A percentile compares a stretch with the other conserved stretches of the same genome.
Conservation (phyloP, 2,888 invertebrate genomes). For the Catocala sponsa region DNA sequence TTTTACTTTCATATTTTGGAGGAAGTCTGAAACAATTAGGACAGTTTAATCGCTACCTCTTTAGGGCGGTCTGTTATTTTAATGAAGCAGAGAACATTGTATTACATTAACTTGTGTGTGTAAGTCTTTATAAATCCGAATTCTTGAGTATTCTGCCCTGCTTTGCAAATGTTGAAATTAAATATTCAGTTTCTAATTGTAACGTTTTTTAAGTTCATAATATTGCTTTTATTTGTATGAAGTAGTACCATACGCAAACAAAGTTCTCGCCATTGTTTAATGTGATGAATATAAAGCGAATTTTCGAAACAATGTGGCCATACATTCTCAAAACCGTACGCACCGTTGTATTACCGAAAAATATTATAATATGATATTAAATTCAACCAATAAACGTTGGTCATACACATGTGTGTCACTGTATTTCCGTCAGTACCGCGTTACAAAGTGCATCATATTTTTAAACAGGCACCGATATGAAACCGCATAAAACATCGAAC, state of each 20-base stretch:
- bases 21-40: conserved; percentile 64
- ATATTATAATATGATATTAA: conserved; percentile 20
- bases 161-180: conserved; percentile 36
- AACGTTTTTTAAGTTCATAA: background rate
- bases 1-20: conserved; percentile 68
- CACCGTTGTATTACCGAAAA: conserved; percentile 25
- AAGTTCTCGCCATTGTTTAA: no score
- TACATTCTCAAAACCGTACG: conserved; percentile 14
- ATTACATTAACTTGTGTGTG: conserved; percentile 44
- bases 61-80: conserved; percentile 51
- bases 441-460: conserved; percentile 70
- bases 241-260: no score
- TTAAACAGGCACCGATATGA: conserved; percentile 67
- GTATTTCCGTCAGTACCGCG: conserved; percentile 53
- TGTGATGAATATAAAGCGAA: no score
- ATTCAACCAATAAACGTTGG: conserved; percentile 37
- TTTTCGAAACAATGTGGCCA: background rate
- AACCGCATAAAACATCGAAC: conserved; percentile 77
- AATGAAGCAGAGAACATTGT: conserved; percentile 51
- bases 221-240: no score
- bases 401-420: conserved; percentile 41
- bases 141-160: conserved; percentile 26
- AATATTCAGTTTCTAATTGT: conserved; percentile 17
- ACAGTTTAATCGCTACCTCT: conserved; percentile 56
- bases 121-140: conserved; percentile 40